phyloP scores from a whole-genome alignment of 2,113 vertebrate genomes.

The Salminus brasiliensis region DNA sequence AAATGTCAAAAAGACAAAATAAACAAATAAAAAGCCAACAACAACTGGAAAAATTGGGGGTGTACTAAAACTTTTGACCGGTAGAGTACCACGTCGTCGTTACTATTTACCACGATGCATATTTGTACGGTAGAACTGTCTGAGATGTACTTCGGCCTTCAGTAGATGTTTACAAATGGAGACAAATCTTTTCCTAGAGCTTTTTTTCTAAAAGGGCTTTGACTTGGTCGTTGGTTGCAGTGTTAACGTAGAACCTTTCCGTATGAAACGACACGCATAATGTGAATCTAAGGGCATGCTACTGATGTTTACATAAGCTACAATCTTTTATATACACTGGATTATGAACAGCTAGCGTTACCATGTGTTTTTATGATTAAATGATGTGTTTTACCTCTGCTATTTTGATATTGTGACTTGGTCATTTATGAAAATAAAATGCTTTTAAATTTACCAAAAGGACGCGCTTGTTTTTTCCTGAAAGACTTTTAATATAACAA shows the following conservation, averaged over 20 bases:
- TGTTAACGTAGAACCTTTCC: conserved; percentile 53
- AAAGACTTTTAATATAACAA: background rate
- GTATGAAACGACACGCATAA: conserved; percentile 53
- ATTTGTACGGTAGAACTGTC: conserved; percentile 35
- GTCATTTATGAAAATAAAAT: conserved; percentile 61
- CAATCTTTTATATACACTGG: conserved; percentile 62
- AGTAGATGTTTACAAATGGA: conserved; percentile 38
- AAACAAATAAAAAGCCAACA: too few species aligned
- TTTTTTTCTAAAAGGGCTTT: conserved; percentile 56
- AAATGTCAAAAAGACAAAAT: too few species aligned
- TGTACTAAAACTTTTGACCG: too few species aligned
- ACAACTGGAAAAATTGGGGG: too few species aligned
- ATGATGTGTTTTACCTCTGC: conserved; percentile 64
- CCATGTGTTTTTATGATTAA: conserved; percentile 65
- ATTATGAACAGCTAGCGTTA: conserved; percentile 53
- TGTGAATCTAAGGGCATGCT: conserved; percentile 58
- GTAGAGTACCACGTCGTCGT: conserved; percentile 40
- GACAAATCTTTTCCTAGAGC: conserved; percentile 52
- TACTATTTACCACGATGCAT: conserved; percentile 38
- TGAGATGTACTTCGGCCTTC: conserved; percentile 44
- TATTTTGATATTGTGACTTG: conserved; percentile 66
- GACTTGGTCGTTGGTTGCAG: conserved; percentile 56
- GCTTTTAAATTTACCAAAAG: conserved; percentile 37
- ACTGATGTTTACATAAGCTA: conserved; percentile 69
- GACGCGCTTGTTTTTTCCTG: background rate